These are phyloP conservation scores for Geranospiza caerulescens DNA, from an alignment of 2,797 vertebrate species.

Conservation along the genomic window DNA sequence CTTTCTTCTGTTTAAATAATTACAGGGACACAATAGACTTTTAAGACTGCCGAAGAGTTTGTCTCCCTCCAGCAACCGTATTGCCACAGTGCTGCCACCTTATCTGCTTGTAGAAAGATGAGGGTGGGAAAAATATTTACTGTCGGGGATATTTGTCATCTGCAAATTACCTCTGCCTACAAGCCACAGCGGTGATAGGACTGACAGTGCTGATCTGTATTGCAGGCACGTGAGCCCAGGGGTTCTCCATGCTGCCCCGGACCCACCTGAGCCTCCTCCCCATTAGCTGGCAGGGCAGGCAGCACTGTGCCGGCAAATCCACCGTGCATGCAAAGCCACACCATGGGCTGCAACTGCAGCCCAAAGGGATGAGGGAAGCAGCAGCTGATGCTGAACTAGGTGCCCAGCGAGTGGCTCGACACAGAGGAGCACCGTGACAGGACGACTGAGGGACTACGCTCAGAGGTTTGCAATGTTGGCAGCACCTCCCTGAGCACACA, in stretches of 20 bases:
- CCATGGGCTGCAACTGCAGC: neutral
- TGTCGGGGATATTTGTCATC: slow-evolving; percentile 59
- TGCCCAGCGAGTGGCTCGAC: neutral
- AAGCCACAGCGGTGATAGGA: neutral
- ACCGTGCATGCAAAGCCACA: fast-evolving
- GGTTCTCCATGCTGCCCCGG: neutral
- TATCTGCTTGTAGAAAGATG: slow-evolving; percentile 55
- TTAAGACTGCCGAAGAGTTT: slow-evolving; percentile 54
- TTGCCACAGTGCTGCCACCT: slow-evolving; percentile 55
- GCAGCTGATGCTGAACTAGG: neutral
- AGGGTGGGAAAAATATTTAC: slow-evolving; percentile 61
- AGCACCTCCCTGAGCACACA: neutral
- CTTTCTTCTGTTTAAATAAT: slow-evolving; percentile 69
- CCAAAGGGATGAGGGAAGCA: neutral
- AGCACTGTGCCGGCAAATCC: neutral
- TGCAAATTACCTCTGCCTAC: slow-evolving; percentile 54
- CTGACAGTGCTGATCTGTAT: neutral
- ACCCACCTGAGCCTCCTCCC: neutral
- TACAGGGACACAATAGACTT: slow-evolving; percentile 56
- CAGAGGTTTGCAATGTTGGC: neutral
- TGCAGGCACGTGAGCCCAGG: neutral
- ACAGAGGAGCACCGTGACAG: neutral
- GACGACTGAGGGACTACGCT: neutral
- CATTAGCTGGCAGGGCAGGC: fast-evolving
- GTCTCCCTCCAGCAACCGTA: slow-evolving; percentile 40